phyloP scores from a whole-genome alignment of 2,113 vertebrate genomes.

The Tor tambroides region DNA sequence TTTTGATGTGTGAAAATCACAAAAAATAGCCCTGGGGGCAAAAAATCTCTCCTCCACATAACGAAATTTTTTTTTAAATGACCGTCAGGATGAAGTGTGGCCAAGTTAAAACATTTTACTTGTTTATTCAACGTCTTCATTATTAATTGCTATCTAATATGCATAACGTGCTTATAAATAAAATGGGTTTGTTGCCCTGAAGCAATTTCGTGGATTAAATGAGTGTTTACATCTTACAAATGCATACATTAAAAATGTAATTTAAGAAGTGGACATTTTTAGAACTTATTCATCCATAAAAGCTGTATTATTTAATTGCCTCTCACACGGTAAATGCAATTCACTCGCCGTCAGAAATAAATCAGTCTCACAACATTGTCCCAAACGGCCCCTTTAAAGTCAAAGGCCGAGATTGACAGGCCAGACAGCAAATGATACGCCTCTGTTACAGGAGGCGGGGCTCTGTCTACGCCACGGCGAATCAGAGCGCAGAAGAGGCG shows the following conservation, averaged over 20 bases:
- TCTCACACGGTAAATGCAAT: not conserved
- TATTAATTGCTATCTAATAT: not conserved
- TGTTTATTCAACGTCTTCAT: not conserved
- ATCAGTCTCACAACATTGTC: not conserved
- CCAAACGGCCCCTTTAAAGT: not conserved
- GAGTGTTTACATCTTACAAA: not conserved
- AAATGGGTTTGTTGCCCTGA: not conserved
- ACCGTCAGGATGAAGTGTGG: not conserved
- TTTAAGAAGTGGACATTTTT: not conserved
- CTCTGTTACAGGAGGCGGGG: not conserved
- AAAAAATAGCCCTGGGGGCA: not conserved
- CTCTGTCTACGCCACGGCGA: not conserved
- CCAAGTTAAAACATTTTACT: not conserved
- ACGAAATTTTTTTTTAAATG: not conserved
- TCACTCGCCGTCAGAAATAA: not conserved
- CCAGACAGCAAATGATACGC: conserved; percentile 9
- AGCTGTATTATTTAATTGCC: not conserved
- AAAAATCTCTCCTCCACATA: not conserved
- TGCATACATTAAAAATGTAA: not conserved
- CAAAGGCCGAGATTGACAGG: conserved; percentile 45
- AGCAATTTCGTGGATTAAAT: not conserved
- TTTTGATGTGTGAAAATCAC: not conserved
- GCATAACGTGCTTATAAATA: not conserved
- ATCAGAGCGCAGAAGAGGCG: conserved; percentile 44
- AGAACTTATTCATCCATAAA: not conserved